A percentile compares a stretch with the other conserved stretches of the same genome.
phyloP scores from a whole-genome alignment of 1,140 invertebrate species.

The Caenorhabditis inopinata region DNA sequence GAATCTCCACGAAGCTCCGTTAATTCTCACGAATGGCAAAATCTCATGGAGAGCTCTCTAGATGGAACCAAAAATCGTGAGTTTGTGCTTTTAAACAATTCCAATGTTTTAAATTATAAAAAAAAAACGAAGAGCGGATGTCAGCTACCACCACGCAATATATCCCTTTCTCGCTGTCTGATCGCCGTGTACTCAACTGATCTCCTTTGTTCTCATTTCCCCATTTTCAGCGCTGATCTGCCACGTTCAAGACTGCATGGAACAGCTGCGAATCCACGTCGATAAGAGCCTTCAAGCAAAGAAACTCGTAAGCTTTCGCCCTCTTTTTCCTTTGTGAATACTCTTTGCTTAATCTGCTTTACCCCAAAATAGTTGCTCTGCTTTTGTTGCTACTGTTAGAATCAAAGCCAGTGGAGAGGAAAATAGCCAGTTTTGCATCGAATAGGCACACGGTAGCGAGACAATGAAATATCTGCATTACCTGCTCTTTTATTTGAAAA shows the following conservation, averaged over 20 bases:
- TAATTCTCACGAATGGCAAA: conserved; percentile 37
- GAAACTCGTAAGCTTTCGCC: conserved; percentile 30
- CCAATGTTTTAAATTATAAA: no score
- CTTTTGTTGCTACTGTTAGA: no score
- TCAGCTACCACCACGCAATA: background rate
- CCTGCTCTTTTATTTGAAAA: no score
- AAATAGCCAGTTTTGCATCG: no score
- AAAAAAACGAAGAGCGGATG: no score
- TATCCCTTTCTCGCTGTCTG: background rate
- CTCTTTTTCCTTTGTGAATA: background rate
- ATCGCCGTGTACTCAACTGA: no score
- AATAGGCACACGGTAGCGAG: no score
- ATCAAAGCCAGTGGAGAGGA: no score
- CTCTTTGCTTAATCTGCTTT: background rate
- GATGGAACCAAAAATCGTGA: conserved; percentile 27
- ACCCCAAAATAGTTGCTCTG: background rate
- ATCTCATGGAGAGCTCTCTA: conserved; percentile 18
- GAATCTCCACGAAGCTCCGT: conserved; percentile 41
- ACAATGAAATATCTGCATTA: no score
- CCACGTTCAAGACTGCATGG: conserved; percentile 43
- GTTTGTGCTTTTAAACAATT: background rate
- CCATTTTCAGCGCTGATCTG: conserved; percentile 39
- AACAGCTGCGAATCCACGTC: conserved; percentile 31
- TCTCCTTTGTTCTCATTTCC: background rate
- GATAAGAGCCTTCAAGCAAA: conserved; percentile 33